Conservation (phyloP, 2,797 vertebrate genomes). For the Phoeniculus purpureus region DNA sequence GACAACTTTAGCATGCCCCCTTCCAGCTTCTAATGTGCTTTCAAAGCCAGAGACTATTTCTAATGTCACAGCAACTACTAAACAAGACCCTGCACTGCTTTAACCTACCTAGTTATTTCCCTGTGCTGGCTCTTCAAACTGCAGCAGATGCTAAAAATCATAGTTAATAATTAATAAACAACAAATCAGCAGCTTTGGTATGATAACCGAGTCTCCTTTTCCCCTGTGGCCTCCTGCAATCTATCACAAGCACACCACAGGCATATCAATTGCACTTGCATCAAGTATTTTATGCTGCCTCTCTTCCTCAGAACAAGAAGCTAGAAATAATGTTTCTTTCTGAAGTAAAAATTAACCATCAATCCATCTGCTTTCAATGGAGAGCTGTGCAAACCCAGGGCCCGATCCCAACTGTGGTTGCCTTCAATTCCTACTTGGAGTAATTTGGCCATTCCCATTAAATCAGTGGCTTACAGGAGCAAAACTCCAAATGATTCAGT, state of each 20-base stretch:
- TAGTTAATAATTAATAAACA: conserved; percentile 63
- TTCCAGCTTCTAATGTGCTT: conserved; percentile 2
- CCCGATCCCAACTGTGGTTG: not conserved
- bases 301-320: not conserved
- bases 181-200: conserved; percentile 40
- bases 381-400: not conserved
- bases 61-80: not conserved
- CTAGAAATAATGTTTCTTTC: not conserved
- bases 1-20: not conserved
- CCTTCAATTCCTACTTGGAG: not conserved
- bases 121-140: not conserved
- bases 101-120: conserved; percentile 5
- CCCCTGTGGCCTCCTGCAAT: conserved; percentile 16
- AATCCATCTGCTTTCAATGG: not conserved
- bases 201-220: conserved; percentile 38
- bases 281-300: not conserved
- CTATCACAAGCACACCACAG: conserved; percentile 21
- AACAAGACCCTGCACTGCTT: not conserved
- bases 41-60: not conserved
- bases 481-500: not conserved
- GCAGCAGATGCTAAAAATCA: conserved; percentile 18
- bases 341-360: conserved; percentile 11
- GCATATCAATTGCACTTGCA: not conserved
- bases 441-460: conserved; percentile 10
- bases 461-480: conserved; percentile 18